Base-by-base conservation (phyloP, 2,888 invertebrate species). In the Drosophila suboccidentalis region DNA sequence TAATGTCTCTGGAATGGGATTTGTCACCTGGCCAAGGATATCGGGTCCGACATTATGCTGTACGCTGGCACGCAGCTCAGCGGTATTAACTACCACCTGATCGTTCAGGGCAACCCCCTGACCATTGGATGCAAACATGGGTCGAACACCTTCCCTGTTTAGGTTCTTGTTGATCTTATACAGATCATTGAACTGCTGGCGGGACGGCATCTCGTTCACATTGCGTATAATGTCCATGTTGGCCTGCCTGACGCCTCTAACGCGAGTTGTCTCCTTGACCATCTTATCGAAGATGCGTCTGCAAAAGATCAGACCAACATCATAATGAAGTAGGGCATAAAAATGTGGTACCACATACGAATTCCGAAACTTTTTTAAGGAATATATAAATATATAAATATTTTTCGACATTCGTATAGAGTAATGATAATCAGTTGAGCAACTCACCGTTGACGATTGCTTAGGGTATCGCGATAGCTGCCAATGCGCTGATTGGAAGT, bases 151-250 rank as follows among this genome's bases (percentile, higher is more conserved):
- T 17, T 75, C 61, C 32, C 76, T 11, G 50, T 91, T 91, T 4
- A 92, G 38, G 9, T 91, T 57, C 34, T 68, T 87, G 13, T 90
- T 90, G 63, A 90, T 82, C 70, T 90, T 92, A 60, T 88, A 81
- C 8, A 92, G 72, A 80, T 92, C 92, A 61, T 91, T 92, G 8
- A 92, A 84, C 60, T 91, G 87, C 65, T 91, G 90, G 3, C 87
- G 85, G 10, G 88, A 87, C 0, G 92, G 92, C 63, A 91, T 87
- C 60, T 91, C 91, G 59, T 90, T 91, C 3, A 90, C 83, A 39
- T 81, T 81, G 3, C 92, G 92, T 59, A 92, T 90, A 1, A 92
- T 80, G 73, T 92, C 92, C 10, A 81, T 71, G 71, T 87, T 90
- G 10, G 90, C 92, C 13, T 61, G 74, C 0, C 71, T 54, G 1